These are phyloP conservation scores for Gasteruption jaculator DNA, from an alignment of 2,888 invertebrate genomes.

Conservation along the genomic window DNA sequence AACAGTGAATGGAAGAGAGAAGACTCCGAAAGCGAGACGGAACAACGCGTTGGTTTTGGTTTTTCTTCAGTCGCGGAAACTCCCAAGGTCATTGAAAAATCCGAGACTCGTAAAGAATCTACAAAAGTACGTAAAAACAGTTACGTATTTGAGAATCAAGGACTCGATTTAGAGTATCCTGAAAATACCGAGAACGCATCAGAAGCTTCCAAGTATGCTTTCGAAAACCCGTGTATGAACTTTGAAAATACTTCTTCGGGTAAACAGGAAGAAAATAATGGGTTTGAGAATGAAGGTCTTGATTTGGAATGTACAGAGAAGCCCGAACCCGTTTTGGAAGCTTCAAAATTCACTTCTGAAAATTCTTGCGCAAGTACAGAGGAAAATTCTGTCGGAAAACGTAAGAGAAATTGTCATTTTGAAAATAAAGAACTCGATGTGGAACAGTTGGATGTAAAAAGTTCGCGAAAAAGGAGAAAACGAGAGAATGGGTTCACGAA, in stretches of 20 bases:
- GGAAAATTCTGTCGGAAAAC: conserved; percentile 11
- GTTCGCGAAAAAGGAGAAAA: conserved; percentile 30
- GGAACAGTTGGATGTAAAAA: conserved; percentile 15
- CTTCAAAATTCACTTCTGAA: conserved; percentile 16
- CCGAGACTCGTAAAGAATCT: background rate
- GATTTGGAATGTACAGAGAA: conserved; percentile 11
- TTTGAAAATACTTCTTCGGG: conserved; percentile 18
- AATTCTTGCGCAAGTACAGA: conserved; percentile 14
- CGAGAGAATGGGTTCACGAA: conserved; percentile 26
- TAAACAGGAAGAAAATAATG: conserved; percentile 6
- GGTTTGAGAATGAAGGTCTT: background rate
- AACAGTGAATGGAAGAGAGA: conserved; percentile 4
- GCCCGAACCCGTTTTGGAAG: conserved; percentile 2
- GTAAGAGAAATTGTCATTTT: conserved; percentile 21
- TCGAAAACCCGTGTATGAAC: conserved; percentile 28
- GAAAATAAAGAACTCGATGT: conserved; percentile 18
- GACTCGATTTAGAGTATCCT: background rate
- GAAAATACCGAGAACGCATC: conserved; percentile 2
- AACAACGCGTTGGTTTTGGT: conserved; percentile 37
- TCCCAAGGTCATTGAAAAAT: background rate
- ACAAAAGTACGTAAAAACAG: conserved; percentile 5
- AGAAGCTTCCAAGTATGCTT: conserved; percentile 19
- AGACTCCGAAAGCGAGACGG: conserved; percentile 33
- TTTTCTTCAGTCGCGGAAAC: conserved; percentile 23
- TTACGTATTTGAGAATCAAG: conserved; percentile 25